Base-by-base conservation (phyloP, 2,797 vertebrate genomes). In the Sphenodon punctatus region DNA sequence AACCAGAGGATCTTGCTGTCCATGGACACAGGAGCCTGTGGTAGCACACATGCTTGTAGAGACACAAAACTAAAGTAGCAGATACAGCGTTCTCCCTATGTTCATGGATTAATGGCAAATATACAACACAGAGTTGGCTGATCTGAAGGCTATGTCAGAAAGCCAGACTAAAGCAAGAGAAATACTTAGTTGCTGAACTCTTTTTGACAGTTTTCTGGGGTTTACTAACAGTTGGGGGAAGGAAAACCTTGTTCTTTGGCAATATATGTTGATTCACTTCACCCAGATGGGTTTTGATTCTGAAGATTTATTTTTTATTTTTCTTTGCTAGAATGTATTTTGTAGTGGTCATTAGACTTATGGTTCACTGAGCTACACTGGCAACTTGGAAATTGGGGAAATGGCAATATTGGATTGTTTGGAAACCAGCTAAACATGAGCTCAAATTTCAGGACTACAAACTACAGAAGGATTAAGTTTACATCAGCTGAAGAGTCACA, bases 31-130 rank as follows among this genome's bases (percentile, higher is more conserved):
- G 32, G 10, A 4, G 27, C 66, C n/a, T 71, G 17, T 42, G 25
- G 3, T 59, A 11, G 20, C 38, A 36, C 55, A 36, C 22, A 19
- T 22, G 22, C 38, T 30, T 49, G 60, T 25, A 72, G n/a, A 17
- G 14, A 39, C 13, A 59, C n/a, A n/a, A n/a, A n/a, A n/a, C n/a
- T n/a, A n/a, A n/a, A n/a, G n/a, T n/a, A n/a, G n/a, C n/a, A n/a
- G n/a, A n/a, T n/a, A n/a, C n/a, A n/a, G n/a, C n/a, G n/a, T n/a
- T n/a, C n/a, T n/a, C n/a, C n/a, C 12, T 25, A 48, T 11, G 23
- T 48, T 48, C 48, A 23, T 48, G 19, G 48, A 93, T 78, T 84
- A 91, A 85, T 78, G 75, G 79, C 49, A 92, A 30, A 30, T 78
- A 67, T 43, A 16, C 1, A 23, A 19, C n/a, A 23, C 10, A 30